phyloP scores from a whole-genome alignment of 2,888 invertebrate genomes.

The Pocota personata region DNA sequence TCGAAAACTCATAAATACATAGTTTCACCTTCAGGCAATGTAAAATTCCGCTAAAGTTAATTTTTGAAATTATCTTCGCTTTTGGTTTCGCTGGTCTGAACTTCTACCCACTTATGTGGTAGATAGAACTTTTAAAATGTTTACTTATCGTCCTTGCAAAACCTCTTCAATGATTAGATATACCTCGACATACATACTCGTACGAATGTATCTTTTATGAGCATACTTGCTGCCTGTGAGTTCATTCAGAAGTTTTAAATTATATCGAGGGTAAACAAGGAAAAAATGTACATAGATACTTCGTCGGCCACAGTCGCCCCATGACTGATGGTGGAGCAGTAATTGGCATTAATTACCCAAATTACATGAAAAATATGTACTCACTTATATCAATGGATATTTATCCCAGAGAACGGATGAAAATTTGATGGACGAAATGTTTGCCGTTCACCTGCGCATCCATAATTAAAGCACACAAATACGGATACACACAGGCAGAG shows the following conservation, averaged over 20 bases:
- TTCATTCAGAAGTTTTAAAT: constrained; percentile 15
- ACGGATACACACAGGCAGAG: constrained; percentile 1
- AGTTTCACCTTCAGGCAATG: constrained; percentile 2
- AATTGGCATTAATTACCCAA: constrained; percentile 61
- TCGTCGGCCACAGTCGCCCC: background rate
- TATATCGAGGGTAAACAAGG: background rate
- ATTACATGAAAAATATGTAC: constrained; percentile 39
- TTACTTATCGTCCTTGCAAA: background rate
- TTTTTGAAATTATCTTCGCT: constrained; percentile 7
- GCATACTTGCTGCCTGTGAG: background rate
- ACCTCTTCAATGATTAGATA: background rate
- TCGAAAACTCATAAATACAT: constrained; percentile 7
- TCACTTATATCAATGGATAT: background rate
- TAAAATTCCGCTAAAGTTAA: constrained; percentile 15
- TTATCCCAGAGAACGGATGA: constrained; percentile 29
- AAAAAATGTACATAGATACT: background rate
- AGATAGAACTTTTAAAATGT: constrained; percentile 4
- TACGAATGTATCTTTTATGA: too few relatives aligned
- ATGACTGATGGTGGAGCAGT: constrained; percentile 8
- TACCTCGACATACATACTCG: too few relatives aligned
- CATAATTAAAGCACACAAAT: constrained; percentile 54
- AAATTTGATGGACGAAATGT: constrained; percentile 39
- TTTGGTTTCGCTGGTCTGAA: background rate
- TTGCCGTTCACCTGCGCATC: constrained; percentile 52
- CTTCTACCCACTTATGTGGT: background rate